Conservation (phyloP, 2,888 invertebrate species). For the Trilocha varians region DNA sequence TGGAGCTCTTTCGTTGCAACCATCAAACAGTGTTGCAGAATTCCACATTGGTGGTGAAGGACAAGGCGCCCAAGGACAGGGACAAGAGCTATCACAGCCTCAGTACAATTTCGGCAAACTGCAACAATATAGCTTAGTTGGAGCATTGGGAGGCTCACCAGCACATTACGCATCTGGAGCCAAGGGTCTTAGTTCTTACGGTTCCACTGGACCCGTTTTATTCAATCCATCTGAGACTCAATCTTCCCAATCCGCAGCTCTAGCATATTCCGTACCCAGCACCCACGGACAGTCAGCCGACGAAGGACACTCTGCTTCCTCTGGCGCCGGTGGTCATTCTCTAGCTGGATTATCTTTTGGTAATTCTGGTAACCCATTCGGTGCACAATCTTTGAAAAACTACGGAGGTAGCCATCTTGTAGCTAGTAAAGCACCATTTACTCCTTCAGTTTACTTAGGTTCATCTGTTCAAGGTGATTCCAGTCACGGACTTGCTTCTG, state of each 20-base stretch:
- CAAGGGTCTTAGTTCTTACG: conserved; percentile 59
- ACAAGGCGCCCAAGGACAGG: no score
- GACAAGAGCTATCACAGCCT: conserved; percentile 39
- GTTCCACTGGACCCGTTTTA: conserved; percentile 57
- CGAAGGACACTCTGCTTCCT: conserved; percentile 18
- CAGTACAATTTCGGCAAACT: conserved; percentile 45
- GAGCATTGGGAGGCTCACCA: conserved; percentile 38
- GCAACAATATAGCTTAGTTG: conserved; percentile 42
- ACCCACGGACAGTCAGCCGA: conserved; percentile 29
- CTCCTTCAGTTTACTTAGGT: conserved; percentile 62
- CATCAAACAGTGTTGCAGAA: conserved; percentile 37
- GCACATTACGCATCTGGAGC: conserved; percentile 46
- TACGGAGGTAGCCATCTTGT: conserved; percentile 30
- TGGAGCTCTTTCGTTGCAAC: conserved; percentile 45
- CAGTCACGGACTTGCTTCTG: conserved; percentile 37
- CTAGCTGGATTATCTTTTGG: conserved; percentile 22
- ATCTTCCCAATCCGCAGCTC: conserved; percentile 20
- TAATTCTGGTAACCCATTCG: conserved; percentile 21
- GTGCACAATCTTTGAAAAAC: conserved; percentile 7
- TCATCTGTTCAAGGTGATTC: conserved; percentile 48
- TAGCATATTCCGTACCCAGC: conserved; percentile 33
- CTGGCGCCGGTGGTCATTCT: conserved; percentile 23
- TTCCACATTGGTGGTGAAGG: conserved; percentile 40
- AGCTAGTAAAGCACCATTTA: conserved; percentile 51
- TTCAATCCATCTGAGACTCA: conserved; percentile 48